Evolutionary conservation across 1,140 invertebrate genomes (phyloP).

Genomic region (Pseudomyrmex flavicornis): DNA sequence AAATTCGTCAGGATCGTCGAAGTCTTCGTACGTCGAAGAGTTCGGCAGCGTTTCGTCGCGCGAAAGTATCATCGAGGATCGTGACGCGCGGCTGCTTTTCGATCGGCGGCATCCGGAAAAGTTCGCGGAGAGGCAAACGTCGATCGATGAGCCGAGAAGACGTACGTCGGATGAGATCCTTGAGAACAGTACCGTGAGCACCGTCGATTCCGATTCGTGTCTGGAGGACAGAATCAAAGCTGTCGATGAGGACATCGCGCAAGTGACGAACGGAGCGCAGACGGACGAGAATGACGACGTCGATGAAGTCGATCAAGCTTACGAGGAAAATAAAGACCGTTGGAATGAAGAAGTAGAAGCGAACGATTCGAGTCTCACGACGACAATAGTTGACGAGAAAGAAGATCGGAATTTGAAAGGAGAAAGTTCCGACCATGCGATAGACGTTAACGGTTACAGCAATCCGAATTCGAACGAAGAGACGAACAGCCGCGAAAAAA

Average conservation of each 20-base stretch:
- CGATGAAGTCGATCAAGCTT: constrained; percentile 15
- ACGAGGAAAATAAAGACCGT: background rate
- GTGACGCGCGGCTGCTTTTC: background rate
- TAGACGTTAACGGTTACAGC: background rate
- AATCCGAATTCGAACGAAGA: constrained; percentile 7
- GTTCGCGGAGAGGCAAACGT: background rate
- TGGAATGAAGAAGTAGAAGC: constrained; percentile 15
- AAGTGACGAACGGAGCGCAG: constrained; percentile 9
- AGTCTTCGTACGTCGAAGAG: constrained; percentile 81
- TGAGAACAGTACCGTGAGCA: constrained; percentile 74
- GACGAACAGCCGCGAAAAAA: background rate
- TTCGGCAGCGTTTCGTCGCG: constrained; percentile 79
- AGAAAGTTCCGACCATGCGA: background rate
- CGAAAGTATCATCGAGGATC: constrained; percentile 75
- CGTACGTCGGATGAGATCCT: constrained; percentile 55
- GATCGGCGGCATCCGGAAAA: constrained; percentile 12
- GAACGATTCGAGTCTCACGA: background rate
- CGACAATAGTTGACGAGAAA: background rate
- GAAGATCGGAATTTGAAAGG: background rate
- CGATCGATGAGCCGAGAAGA: constrained; percentile 16
- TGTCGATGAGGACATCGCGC: constrained; percentile 73
- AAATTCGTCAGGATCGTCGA: constrained; percentile 79
- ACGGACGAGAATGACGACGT: constrained; percentile 25
- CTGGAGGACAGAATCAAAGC: constrained; percentile 78
- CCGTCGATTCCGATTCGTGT: constrained; percentile 79